phyloP scores from a whole-genome alignment of 2,797 vertebrate species.

The Margarornis squamiger region DNA sequence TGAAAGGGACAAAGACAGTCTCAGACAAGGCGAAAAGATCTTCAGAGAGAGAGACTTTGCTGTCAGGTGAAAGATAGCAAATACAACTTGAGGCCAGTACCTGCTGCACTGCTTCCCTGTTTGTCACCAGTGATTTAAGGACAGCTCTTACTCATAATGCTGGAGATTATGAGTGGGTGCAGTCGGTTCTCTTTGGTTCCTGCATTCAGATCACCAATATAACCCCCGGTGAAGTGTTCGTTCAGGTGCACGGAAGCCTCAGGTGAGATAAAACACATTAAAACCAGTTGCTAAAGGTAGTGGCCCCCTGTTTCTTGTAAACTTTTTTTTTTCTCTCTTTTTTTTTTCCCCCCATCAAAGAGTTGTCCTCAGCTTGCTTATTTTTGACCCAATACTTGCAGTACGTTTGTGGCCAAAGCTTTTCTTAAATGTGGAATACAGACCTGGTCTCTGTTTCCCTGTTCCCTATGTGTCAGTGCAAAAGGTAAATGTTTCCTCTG shows the following conservation, averaged over 20 bases:
- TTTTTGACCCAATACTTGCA: neutral
- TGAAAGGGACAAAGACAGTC: neutral
- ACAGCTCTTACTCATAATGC: rapidly evolving
- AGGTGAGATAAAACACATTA: neutral
- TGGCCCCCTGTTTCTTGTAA: neutral
- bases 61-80: neutral
- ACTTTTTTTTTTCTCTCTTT: neutral
- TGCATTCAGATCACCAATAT: neutral
- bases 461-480: neutral
- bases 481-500: neutral
- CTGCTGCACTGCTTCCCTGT: neutral
- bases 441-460: neutral
- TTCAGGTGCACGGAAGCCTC: neutral
- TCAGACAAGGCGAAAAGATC: neutral
- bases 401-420: neutral
- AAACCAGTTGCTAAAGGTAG: neutral
- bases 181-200: neutral
- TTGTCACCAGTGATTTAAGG: neutral
- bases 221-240: neutral
- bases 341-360: neutral
- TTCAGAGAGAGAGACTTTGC: neutral
- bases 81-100: neutral
- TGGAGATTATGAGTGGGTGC: neutral
- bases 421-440: neutral
- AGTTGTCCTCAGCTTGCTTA: neutral